These are phyloP conservation scores for Phenganax marumi DNA, from an alignment of 92 coral and sea anemone species.

Conservation along the genomic window DNA sequence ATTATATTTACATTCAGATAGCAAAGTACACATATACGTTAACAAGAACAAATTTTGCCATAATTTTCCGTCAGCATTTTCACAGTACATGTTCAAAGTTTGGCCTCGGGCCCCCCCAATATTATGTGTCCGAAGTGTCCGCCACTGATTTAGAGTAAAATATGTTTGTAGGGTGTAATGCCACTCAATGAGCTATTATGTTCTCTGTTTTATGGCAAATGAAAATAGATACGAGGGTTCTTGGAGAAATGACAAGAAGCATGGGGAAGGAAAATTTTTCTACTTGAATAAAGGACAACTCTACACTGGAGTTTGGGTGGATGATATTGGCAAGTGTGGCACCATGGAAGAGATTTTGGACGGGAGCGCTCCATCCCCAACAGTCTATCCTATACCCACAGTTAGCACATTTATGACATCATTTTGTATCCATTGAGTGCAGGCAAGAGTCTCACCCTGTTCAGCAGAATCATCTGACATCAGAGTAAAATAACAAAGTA, in stretches of 20 bases:
- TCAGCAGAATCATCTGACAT: no score
- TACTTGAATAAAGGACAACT: slow-evolving; percentile 90
- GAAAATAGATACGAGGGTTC: slow-evolving; percentile 97
- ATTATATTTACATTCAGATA: no score
- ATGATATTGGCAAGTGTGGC: slow-evolving; percentile 95
- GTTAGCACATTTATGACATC: slow-evolving; percentile 43
- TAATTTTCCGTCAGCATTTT: no score
- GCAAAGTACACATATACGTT: no score
- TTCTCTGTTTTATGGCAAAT: slow-evolving; percentile 62
- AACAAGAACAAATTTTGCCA: no score
- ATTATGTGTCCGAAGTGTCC: no score
- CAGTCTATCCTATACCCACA: slow-evolving; percentile 87
- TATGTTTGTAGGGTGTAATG: neutral
- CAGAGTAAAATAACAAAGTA: no score
- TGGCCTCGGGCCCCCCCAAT: no score
- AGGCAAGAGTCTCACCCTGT: no score
- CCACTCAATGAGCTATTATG: neutral
- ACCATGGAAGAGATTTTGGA: slow-evolving; percentile 99
- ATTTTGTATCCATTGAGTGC: no score
- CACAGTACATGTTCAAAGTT: no score
- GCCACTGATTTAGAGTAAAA: neutral
- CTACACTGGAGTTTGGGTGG: slow-evolving; percentile 93
- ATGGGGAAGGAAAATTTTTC: slow-evolving; percentile 90
- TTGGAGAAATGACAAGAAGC: slow-evolving; percentile 92
- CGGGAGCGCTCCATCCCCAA: slow-evolving; percentile 90